A percentile compares a stretch with the other conserved stretches of the same genome.
These are phyloP conservation scores for Kryptolebias marmoratus DNA, from an alignment of 2,113 vertebrate species.

Conservation along the genomic window DNA sequence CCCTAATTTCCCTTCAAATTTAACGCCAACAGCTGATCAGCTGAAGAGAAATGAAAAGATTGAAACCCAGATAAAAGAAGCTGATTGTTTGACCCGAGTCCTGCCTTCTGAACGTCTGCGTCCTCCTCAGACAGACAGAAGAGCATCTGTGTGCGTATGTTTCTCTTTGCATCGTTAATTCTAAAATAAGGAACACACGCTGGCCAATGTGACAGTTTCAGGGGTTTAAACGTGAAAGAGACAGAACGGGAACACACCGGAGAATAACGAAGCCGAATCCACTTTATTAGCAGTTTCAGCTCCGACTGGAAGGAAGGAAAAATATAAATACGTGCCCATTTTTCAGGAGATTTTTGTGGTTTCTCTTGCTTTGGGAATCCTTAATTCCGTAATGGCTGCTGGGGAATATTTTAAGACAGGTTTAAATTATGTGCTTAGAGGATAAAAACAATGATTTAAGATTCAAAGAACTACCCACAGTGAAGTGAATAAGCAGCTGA, in stretches of 20 bases:
- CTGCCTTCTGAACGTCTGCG: constrained; percentile 63
- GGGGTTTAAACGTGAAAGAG: constrained; percentile 39
- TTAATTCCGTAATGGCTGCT: constrained; percentile 69
- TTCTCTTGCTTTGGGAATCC: constrained; percentile 61
- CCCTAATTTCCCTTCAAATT: not conserved
- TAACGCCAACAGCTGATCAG: constrained; percentile 25
- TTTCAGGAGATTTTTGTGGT: constrained; percentile 51
- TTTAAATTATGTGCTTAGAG: constrained; percentile 69
- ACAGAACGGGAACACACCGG: constrained; percentile 1
- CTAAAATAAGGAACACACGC: constrained; percentile 73
- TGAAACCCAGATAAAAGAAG: constrained; percentile 56
- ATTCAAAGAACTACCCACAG: constrained; percentile 66
- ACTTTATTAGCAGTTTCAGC: constrained; percentile 10
- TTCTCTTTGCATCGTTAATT: constrained; percentile 72
- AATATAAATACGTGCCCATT: constrained; percentile 33
- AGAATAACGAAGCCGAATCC: not conserved
- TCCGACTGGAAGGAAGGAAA: constrained; percentile 3
- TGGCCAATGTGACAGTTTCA: constrained; percentile 61
- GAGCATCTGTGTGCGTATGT: constrained; percentile 30
- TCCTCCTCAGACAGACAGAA: constrained; percentile 30
- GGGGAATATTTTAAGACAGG: constrained; percentile 65
- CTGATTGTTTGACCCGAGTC: constrained; percentile 68
- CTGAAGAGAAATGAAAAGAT: constrained; percentile 23
- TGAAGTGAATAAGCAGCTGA: constrained; percentile 43
- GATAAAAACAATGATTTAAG: constrained; percentile 72